Percentiles rank a stretch among this genome's conserved stretches.
Conservation (phyloP, 2,888 invertebrate genomes). For the Labia minor region DNA sequence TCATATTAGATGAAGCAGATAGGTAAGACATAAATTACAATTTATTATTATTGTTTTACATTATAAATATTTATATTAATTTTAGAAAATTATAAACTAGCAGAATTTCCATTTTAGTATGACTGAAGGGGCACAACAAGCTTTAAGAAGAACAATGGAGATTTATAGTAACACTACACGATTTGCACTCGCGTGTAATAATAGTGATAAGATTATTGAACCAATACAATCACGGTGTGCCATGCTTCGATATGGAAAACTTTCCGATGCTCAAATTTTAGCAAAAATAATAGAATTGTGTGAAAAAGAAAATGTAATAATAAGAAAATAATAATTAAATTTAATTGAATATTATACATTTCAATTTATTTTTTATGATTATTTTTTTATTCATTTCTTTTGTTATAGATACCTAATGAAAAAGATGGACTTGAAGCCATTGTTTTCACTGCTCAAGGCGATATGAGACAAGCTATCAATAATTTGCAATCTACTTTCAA, state of each 20-base stretch:
- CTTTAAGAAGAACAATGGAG: conserved; percentile 95
- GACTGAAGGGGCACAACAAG: conserved; percentile 99
- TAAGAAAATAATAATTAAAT: too few species aligned
- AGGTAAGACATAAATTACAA: conserved; percentile 39
- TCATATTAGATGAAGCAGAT: conserved; percentile 96
- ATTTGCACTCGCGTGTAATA: conserved; percentile 96
- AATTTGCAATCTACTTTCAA: conserved; percentile 92
- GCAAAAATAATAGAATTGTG: conserved; percentile 68
- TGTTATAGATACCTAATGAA: conserved; percentile 57
- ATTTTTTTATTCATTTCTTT: conserved; percentile 20
- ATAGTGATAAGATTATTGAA: conserved; percentile 96
- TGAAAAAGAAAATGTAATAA: conserved; percentile 53
- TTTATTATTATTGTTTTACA: conserved; percentile 14
- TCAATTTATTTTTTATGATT: neutral
- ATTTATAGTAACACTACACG: conserved; percentile 93
- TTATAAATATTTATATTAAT: neutral
- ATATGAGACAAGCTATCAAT: conserved; percentile 94
- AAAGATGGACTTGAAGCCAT: conserved; percentile 92
- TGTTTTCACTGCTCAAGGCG: conserved; percentile 96
- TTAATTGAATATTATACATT: neutral
- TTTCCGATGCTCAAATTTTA: conserved; percentile 83
- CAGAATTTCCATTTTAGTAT: conserved; percentile 73
- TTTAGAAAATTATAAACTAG: neutral
- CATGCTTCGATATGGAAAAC: conserved; percentile 80
- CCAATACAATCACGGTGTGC: conserved; percentile 98